These are phyloP conservation scores for Adelosebastes latens DNA, from an alignment of 2,797 vertebrate genomes.

Conservation along the genomic window DNA sequence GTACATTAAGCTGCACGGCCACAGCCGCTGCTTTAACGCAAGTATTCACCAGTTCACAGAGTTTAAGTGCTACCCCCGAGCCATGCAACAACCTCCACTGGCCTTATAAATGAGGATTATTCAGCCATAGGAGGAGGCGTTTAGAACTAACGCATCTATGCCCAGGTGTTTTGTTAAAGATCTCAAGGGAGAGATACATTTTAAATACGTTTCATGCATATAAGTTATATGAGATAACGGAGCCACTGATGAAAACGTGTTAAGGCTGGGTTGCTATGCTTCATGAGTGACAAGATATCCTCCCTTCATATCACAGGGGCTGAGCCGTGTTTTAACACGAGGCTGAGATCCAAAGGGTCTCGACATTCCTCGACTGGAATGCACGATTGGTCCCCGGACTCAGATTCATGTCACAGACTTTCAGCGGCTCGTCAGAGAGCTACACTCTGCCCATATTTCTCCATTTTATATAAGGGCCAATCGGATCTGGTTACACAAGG, in stretches of 20 bases:
- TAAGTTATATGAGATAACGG: slow-evolving; percentile 16
- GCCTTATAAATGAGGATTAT: slow-evolving; percentile 67
- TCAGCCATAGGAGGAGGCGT: slow-evolving; percentile 54
- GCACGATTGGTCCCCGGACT: slow-evolving; percentile 68
- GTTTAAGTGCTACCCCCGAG: slow-evolving; percentile 73
- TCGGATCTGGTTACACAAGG: slow-evolving; percentile 66
- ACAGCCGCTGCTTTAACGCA: slow-evolving; percentile 49
- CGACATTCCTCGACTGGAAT: slow-evolving; percentile 65
- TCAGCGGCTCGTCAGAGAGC: slow-evolving; percentile 73
- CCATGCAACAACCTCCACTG: slow-evolving; percentile 59
- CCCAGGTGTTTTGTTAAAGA: slow-evolving; percentile 53
- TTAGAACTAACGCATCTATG: slow-evolving; percentile 41
- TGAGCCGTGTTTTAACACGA: slow-evolving; percentile 56
- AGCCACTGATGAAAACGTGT: slow-evolving; percentile 26
- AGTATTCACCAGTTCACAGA: slow-evolving; percentile 69
- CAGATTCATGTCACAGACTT: slow-evolving; percentile 69
- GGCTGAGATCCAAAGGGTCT: slow-evolving; percentile 50
- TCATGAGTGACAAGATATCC: slow-evolving; percentile 46
- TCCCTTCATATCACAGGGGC: slow-evolving; percentile 15
- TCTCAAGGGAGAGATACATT: slow-evolving; percentile 34
- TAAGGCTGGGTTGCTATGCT: slow-evolving; percentile 13
- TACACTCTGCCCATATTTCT: slow-evolving; percentile 65
- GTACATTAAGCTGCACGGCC: slow-evolving; percentile 64
- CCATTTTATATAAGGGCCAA: slow-evolving; percentile 64
- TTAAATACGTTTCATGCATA: slow-evolving; percentile 33